Percentiles rank a stretch among this genome's conserved stretches.
Evolutionary conservation across 2,113 vertebrate genomes (phyloP).

Genomic region (Spea multiplicata): DNA sequence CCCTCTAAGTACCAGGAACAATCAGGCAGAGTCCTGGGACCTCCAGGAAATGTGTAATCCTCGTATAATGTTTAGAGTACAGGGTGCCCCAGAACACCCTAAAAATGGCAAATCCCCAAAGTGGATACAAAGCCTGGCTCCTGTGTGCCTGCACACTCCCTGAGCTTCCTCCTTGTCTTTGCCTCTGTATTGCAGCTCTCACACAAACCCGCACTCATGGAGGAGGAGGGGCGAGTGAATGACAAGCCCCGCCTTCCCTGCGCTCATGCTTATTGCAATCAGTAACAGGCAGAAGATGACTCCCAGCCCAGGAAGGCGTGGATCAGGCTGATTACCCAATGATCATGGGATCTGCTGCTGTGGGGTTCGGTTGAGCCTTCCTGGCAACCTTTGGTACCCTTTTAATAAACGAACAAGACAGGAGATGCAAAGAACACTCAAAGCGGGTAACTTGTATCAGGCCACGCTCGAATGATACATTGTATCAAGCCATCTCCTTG

Average conservation of each 20-base stretch:
- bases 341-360: not conserved
- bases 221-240: conserved; percentile 28
- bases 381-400: not conserved
- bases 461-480: not conserved
- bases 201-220: conserved; percentile 50
- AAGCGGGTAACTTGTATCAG: not conserved
- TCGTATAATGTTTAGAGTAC: not conserved
- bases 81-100: not conserved
- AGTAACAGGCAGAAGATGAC: conserved; percentile 2
- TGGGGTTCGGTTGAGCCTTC: conserved; percentile 25
- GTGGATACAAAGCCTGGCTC: not conserved
- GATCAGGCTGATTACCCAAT: conserved; percentile 46
- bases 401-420: too few relatives aligned
- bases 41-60: conserved; percentile 9
- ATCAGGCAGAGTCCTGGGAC: not conserved
- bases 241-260: conserved; percentile 38
- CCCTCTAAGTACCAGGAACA: not conserved
- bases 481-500: not conserved
- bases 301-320: conserved; percentile 48
- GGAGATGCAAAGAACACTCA: too few relatives aligned
- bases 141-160: not conserved
- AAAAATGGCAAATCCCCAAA: not conserved
- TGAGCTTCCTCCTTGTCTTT: conserved; percentile 21
- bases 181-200: conserved; percentile 39
- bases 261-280: conserved; percentile 34